Base-by-base conservation (phyloP, 2,888 invertebrate species). In the Syrphus vitripennis region DNA sequence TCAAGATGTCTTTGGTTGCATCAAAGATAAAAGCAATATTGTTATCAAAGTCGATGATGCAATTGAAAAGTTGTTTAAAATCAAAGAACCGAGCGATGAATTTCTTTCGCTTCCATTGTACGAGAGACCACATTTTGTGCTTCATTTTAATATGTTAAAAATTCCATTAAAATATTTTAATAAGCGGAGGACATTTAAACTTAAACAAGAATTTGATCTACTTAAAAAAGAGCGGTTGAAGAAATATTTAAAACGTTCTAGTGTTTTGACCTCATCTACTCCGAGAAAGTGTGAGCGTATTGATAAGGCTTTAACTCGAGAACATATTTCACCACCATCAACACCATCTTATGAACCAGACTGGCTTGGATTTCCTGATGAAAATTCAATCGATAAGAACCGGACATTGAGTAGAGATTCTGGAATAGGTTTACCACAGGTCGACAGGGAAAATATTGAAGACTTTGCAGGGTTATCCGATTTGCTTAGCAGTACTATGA, bases 41-140 rank as follows among this genome's bases (percentile, higher is more conserved):
- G 89, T 88, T 53, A 89, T 91, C 10, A 74, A 77, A n/a, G 76
- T 91, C 34, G 91, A 91, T 50, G 89, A 89, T 1, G 89, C 89
- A 42, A 88, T 90, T 61, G 72, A 88, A 55, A 89, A 88, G 0
- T 50, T 88, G 7, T 69, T 84, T 12, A 67, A 70, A 48, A 87
- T 87, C 5, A 75, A 69, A 37, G 83, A 87, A 21, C 77, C 80
- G 2, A 57, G 31, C 29, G 10, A 34, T 10, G 45, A 75, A 26
- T 14, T 75, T 2, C 26, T 83, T 31, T 50, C 79, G 6, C 19
- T 84, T 12, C 84, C 80, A 19, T 59, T 81, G 3, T 42, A 29
- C 14, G 24, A 37, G 4, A 67, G 50, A 26, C 88, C 87, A 24
- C 69, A 86, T 10, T 88, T 88, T 48, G 61, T 71, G 57, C 48